Evolutionary conservation across 2,797 vertebrate species (phyloP).

Genomic region (Megaceryle alcyon): DNA sequence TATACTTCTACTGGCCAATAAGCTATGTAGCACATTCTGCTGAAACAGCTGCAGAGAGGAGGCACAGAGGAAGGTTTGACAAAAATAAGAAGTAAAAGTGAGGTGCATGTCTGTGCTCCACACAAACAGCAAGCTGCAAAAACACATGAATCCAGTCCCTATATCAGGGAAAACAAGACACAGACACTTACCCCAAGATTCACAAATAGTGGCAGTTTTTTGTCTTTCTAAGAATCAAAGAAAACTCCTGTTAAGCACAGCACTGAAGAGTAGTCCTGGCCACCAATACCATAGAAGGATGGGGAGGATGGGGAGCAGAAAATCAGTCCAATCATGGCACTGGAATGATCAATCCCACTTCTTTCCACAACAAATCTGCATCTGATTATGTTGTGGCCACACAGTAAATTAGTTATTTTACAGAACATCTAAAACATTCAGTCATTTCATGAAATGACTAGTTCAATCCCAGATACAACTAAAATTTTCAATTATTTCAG

Average conservation of each 20-base stretch:
- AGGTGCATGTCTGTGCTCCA: not conserved
- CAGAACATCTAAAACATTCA: not conserved
- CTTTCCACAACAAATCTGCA: not conserved
- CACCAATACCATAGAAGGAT: not conserved
- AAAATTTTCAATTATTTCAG: not conserved
- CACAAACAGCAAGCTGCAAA: not conserved
- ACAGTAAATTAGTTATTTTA: not conserved
- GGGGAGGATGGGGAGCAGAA: not conserved
- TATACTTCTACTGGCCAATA: not conserved
- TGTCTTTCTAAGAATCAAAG: not conserved
- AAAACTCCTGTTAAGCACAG: not conserved
- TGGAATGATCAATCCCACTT: rapidly evolving
- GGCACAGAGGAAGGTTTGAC: not conserved
- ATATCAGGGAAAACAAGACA: not conserved
- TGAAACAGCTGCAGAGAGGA: not conserved
- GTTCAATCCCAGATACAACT: not conserved
- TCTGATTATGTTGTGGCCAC: not conserved
- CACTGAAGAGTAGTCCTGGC: not conserved
- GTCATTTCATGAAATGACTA: not conserved
- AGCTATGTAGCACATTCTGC: not conserved
- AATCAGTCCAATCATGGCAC: not conserved
- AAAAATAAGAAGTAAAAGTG: not conserved
- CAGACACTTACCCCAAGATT: not conserved
- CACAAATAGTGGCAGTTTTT: not conserved
- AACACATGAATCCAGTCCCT: rapidly evolving